A percentile compares a stretch with the other conserved stretches of the same genome.
These are phyloP conservation scores for Scaptomyza montana DNA, from an alignment of 1,140 invertebrate species.

Conservation along the genomic window DNA sequence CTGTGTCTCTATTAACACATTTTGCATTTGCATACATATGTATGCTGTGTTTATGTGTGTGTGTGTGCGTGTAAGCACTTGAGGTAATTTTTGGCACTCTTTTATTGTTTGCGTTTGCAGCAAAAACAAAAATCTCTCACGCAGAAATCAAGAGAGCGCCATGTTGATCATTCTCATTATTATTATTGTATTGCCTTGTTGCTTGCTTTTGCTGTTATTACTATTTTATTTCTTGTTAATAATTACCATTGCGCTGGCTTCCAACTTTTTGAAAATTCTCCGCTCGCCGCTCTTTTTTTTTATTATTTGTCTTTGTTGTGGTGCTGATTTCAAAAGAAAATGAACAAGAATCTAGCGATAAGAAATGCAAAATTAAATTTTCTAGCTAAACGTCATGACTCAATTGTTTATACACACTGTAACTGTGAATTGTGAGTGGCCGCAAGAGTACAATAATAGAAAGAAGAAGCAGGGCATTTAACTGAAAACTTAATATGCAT, in stretches of 20 bases:
- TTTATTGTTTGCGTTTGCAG: neutral
- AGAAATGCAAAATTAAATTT: constrained; percentile 31
- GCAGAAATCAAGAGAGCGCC: constrained; percentile 26
- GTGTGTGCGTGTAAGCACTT: constrained; percentile 3
- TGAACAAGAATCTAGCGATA: constrained; percentile 20
- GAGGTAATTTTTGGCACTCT: constrained; percentile 55
- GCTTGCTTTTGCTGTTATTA: neutral
- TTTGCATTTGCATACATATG: neutral
- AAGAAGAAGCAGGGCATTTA: constrained; percentile 1
- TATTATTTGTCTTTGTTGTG: neutral
- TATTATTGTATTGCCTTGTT: neutral
- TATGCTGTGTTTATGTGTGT: constrained; percentile 1
- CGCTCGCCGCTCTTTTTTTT: neutral
- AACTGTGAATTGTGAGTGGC: constrained; percentile 31
- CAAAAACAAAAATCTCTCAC: neutral
- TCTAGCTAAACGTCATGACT: constrained; percentile 43
- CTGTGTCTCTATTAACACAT: constrained; percentile 19
- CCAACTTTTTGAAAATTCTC: constrained; percentile 17
- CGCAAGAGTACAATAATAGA: neutral
- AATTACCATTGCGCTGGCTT: constrained; percentile 20
- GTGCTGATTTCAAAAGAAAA: neutral
- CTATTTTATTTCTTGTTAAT: constrained; percentile 14
- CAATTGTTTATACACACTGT: constrained; percentile 35
- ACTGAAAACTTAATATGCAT: neutral
- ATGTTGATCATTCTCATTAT: constrained; percentile 28